Percentiles rank a stretch among this genome's conserved stretches.
Conservation (phyloP, 2,797 vertebrate genomes). For the Numenius phaeopus region DNA sequence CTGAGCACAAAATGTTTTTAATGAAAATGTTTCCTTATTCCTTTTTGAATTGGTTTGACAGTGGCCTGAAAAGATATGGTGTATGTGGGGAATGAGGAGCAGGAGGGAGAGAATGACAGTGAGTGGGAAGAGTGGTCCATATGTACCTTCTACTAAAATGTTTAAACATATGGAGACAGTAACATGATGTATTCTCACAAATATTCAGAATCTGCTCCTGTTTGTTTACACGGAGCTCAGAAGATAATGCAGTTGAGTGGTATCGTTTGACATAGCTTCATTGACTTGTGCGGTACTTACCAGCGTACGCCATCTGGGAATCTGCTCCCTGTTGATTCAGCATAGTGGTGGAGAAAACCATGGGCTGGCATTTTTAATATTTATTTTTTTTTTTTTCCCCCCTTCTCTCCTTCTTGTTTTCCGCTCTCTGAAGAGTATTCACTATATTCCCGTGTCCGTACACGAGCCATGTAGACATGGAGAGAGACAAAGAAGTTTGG, state of each 20-base stretch:
- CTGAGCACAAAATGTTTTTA: slow-evolving; percentile 71
- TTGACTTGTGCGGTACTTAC: slow-evolving; percentile 17
- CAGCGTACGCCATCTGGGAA: slow-evolving; percentile 39
- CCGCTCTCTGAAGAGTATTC: background rate
- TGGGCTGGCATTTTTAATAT: background rate
- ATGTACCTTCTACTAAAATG: slow-evolving; percentile 69
- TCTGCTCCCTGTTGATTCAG: slow-evolving; percentile 55
- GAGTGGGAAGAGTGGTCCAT: slow-evolving; percentile 67
- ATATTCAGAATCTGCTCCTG: slow-evolving; percentile 69
- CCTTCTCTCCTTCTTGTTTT: background rate
- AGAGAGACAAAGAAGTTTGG: background rate
- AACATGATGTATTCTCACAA: slow-evolving; percentile 70
- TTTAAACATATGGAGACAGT: slow-evolving; percentile 69
- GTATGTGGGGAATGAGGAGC: slow-evolving; percentile 21
- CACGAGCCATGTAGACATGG: slow-evolving; percentile 9
- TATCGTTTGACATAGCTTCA: slow-evolving; percentile 56
- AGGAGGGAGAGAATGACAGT: slow-evolving; percentile 67
- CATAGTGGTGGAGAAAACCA: slow-evolving; percentile 18
- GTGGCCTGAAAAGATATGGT: slow-evolving; percentile 40
- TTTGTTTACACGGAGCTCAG: slow-evolving; percentile 67
- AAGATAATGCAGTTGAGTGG: slow-evolving; percentile 49
- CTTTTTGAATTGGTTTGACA: slow-evolving; percentile 55
- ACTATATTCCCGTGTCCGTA: background rate
- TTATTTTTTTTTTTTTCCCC: accelerated
- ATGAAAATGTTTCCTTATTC: slow-evolving; percentile 57